These are phyloP conservation scores for Eupithecia tripunctaria DNA, from an alignment of 2,888 invertebrate species.

Conservation along the genomic window DNA sequence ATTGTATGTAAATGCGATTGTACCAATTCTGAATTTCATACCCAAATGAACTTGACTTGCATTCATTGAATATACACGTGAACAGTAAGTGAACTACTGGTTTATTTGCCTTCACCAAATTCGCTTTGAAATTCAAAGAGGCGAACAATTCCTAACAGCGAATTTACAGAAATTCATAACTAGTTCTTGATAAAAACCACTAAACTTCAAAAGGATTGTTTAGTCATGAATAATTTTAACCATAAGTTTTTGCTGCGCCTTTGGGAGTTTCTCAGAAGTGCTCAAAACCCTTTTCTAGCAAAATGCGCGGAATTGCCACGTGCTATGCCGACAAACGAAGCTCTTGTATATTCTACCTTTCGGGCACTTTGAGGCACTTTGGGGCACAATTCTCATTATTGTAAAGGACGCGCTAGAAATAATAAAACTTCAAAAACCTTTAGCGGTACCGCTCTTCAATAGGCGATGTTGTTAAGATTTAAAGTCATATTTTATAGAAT, in stretches of 20 bases:
- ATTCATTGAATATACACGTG: conserved; percentile 47
- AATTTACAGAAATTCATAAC: conserved; percentile 42
- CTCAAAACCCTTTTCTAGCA: conserved; percentile 65
- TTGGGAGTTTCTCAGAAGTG: conserved; percentile 63
- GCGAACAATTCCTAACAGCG: conserved; percentile 54
- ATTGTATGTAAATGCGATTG: conserved; percentile 45
- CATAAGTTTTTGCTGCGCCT: conserved; percentile 53
- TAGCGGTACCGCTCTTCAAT: conserved; percentile 60
- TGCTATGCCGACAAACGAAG: conserved; percentile 70
- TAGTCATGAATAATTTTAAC: conserved; percentile 54
- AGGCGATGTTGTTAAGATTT: conserved; percentile 66
- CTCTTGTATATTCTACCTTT: conserved; percentile 33
- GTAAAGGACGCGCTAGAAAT: conserved; percentile 69
- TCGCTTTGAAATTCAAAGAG: conserved; percentile 59
- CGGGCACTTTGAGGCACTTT: conserved; percentile 44
- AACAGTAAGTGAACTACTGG: conserved; percentile 44
- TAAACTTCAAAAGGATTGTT: conserved; percentile 52
- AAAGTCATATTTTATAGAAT: conserved; percentile 73
- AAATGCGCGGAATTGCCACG: conserved; percentile 67
- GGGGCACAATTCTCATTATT: conserved; percentile 61
- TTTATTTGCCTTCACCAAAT: conserved; percentile 58
- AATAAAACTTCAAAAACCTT: conserved; percentile 68
- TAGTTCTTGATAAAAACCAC: conserved; percentile 46
- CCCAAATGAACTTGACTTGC: conserved; percentile 57
- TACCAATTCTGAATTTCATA: conserved; percentile 43